Percentiles rank a stretch among this genome's conserved stretches.
Conservation (phyloP, 1,140 invertebrate species). For the Nautilus pompilius region DNA sequence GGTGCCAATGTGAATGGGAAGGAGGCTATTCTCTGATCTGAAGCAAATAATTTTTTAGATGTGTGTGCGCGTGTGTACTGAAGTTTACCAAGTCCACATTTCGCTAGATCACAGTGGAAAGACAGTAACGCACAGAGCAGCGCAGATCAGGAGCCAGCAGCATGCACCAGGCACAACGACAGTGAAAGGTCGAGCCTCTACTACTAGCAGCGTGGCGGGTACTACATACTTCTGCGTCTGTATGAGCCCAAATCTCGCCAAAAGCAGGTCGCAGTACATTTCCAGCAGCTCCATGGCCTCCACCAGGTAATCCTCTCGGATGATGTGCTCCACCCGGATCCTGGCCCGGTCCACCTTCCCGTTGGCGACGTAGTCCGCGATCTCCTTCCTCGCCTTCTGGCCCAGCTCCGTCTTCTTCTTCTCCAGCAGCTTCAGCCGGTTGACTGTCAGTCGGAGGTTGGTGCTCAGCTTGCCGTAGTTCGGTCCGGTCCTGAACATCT, state of each 20-base stretch:
- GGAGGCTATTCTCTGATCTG: no score
- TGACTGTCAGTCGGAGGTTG: conserved; percentile 85
- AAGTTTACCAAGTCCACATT: no score
- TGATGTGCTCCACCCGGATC: conserved; percentile 97
- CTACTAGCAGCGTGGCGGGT: no score
- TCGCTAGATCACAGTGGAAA: no score
- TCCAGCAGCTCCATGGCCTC: conserved; percentile 99
- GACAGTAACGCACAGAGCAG: no score
- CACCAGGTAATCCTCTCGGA: conserved; percentile 97
- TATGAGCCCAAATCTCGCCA: conserved; percentile 94
- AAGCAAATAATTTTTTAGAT: neutral
- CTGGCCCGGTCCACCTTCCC: conserved; percentile 86
- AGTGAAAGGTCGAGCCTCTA: no score
- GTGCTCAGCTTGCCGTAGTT: conserved; percentile 83
- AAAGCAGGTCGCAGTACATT: conserved; percentile 98
- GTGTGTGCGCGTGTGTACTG: no score
- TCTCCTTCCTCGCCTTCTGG: conserved; percentile 93
- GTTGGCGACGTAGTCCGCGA: conserved; percentile 86
- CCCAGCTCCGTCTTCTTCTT: conserved; percentile 98
- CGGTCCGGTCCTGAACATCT: conserved; percentile 44
- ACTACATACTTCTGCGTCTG: conserved; percentile 92
- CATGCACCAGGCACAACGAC: no score
- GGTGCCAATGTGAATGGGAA: no score
- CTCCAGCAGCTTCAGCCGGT: conserved; percentile 90
- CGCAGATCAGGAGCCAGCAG: no score